Base-by-base conservation (phyloP, 2,113 vertebrate genomes). In the Tauraco erythrolophus region DNA sequence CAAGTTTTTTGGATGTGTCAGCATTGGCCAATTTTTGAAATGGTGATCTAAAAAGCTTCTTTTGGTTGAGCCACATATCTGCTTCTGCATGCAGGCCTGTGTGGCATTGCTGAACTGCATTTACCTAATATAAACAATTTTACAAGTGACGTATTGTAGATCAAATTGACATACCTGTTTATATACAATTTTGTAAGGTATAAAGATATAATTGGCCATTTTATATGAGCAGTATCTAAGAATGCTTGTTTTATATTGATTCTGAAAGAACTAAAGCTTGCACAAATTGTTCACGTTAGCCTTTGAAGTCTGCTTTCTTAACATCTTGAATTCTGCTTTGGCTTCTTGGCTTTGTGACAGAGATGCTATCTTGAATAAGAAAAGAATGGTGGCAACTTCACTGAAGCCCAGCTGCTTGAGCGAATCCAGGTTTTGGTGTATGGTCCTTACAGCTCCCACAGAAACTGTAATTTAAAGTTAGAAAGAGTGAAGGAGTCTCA, bases 241-340 rank as follows among this genome's bases (percentile, higher is more conserved):
- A 82, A 74, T 14, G 31, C 8, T 60, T 88, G 71, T 66, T 31
- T 56, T 81, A 81, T 84, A 84, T 77, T 80, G 84, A 70, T 82
- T 89, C 27, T 61, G 62, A 91, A 94, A 86, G 22, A 25, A 60
- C n/a, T 70, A 58, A 74, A 88, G 24, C 51, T 83, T 56, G 53
- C 35, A 69, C 57, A 83, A 93, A 76, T 61, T 71, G 53, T 88
- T 93, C 69, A 27, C 35, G 8, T 88, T 93, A 88, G 71, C 50
- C 31, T 96, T 86, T 94, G 75, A 94, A 77, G 50, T 89, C 62
- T 94, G 45, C 48, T 90, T 86, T 92, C n/a, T 70, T 69, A 90
- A 53, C 62, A 84, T 92, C 83, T 69, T 94, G 92, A 91, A 54
- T 86, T 92, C 35, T 94, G 35, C 39, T 92, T 41, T 92, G 57